Percentiles rank a stretch among this genome's conserved stretches.
phyloP scores from a whole-genome alignment of 1,140 invertebrate species.

The Delia radicum region DNA sequence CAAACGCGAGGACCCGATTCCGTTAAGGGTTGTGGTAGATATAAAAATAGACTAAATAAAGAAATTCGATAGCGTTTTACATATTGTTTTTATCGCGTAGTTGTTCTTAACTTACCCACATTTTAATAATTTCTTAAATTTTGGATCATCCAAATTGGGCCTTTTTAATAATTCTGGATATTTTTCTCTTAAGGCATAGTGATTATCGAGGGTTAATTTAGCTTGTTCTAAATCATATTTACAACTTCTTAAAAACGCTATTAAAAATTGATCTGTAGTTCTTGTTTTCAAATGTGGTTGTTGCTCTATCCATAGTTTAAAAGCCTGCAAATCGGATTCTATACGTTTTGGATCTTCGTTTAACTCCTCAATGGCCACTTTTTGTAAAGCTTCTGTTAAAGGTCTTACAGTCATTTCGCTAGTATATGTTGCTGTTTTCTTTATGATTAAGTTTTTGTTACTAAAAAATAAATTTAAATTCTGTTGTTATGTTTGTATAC shows the following conservation, averaged over 20 bases:
- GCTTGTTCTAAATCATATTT: constrained; percentile 66
- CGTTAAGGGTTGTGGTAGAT: constrained; percentile 48
- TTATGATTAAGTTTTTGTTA: too few relatives aligned
- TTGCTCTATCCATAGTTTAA: constrained; percentile 64
- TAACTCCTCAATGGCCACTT: constrained; percentile 59
- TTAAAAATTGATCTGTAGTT: constrained; percentile 62
- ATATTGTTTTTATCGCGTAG: neutral
- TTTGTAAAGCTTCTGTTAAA: constrained; percentile 51
- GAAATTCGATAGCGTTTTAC: neutral
- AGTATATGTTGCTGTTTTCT: neutral
- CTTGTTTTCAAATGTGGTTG: constrained; percentile 59
- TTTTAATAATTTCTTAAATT: constrained; percentile 54
- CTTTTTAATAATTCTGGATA: constrained; percentile 25
- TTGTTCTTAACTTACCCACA: constrained; percentile 52
- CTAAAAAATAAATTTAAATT: too few relatives aligned
- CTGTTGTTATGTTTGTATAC: too few relatives aligned
- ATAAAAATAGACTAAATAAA: constrained; percentile 23
- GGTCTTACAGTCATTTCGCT: constrained; percentile 44
- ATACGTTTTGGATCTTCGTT: constrained; percentile 60
- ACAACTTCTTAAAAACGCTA: constrained; percentile 63
- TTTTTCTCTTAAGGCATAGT: constrained; percentile 26
- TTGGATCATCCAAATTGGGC: constrained; percentile 26
- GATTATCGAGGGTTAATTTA: constrained; percentile 63
- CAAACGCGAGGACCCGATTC: constrained; percentile 52
- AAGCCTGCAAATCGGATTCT: constrained; percentile 58